A percentile compares a stretch with the other conserved stretches of the same genome.
Conservation (phyloP, 2,113 vertebrate species). For the Collichthys lucidus region DNA sequence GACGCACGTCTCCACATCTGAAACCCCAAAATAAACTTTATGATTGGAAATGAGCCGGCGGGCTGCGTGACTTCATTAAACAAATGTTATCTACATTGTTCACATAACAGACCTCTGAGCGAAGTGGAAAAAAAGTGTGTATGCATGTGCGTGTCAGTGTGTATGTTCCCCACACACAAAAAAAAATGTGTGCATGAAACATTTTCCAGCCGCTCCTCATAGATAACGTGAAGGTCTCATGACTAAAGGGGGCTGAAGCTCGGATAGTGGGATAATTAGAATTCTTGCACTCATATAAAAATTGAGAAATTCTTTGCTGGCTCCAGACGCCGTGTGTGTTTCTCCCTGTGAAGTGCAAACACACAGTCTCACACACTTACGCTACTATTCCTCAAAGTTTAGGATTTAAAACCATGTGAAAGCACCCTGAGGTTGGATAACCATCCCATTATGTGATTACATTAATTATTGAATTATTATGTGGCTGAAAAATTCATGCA, state of each 20-base stretch:
- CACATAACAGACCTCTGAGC: slow-evolving; percentile 38
- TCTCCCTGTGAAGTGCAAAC: slow-evolving; percentile 46
- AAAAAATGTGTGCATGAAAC: background rate
- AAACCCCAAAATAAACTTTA: slow-evolving; percentile 49
- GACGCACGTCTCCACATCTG: slow-evolving; percentile 37
- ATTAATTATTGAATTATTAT: slow-evolving; percentile 39
- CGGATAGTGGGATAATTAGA: slow-evolving; percentile 39
- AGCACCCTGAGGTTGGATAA: slow-evolving; percentile 25
- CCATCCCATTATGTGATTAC: slow-evolving; percentile 27
- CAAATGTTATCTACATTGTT: slow-evolving; percentile 57
- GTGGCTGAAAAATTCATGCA: slow-evolving; percentile 27
- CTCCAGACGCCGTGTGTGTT: slow-evolving; percentile 30
- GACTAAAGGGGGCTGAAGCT: slow-evolving; percentile 44
- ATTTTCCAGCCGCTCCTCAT: slow-evolving; percentile 29
- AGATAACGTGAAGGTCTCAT: slow-evolving; percentile 55
- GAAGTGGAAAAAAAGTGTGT: too few relatives aligned
- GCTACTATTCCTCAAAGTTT: slow-evolving; percentile 8
- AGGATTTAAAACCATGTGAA: slow-evolving; percentile 26
- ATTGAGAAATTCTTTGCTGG: slow-evolving; percentile 23
- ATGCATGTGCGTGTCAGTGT: too few relatives aligned
- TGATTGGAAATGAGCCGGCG: slow-evolving; percentile 43
- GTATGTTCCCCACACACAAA: too few relatives aligned
- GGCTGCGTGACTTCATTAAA: slow-evolving; percentile 51
- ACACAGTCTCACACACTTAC: slow-evolving; percentile 24
- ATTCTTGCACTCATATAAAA: slow-evolving; percentile 42